These are phyloP conservation scores for Aphidius ervi DNA, from an alignment of 1,140 invertebrate genomes.

Conservation along the genomic window DNA sequence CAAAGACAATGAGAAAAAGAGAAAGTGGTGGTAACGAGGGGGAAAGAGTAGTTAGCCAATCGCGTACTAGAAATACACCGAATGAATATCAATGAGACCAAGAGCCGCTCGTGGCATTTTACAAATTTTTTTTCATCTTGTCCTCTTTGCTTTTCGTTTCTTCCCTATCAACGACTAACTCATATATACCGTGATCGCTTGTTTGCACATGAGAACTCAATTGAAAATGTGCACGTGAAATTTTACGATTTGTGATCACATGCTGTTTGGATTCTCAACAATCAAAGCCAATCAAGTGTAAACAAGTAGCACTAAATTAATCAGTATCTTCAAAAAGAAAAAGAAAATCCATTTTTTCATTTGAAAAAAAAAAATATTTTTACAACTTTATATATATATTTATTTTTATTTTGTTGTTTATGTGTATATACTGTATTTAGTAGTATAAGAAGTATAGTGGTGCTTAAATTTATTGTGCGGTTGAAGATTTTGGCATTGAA, in stretches of 20 bases:
- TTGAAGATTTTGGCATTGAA: slow-evolving; percentile 14
- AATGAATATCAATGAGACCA: slow-evolving; percentile 51
- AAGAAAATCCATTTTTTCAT: no score
- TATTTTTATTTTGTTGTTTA: no score
- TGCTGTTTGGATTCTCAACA: slow-evolving; percentile 2
- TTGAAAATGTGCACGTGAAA: slow-evolving; percentile 12
- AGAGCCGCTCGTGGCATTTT: slow-evolving; percentile 40
- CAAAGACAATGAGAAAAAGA: slow-evolving; percentile 26
- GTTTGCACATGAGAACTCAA: slow-evolving; percentile 34
- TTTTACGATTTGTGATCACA: neutral
- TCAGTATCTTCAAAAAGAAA: no score
- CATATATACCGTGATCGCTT: slow-evolving; percentile 28
- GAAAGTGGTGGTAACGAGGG: neutral
- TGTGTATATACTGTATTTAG: no score
- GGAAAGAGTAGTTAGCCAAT: slow-evolving; percentile 49
- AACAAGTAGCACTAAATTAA: no score
- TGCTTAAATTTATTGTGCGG: slow-evolving; percentile 11
- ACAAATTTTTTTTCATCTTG: slow-evolving; percentile 32
- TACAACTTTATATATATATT: no score
- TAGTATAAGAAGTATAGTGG: no score
- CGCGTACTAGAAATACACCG: slow-evolving; percentile 39
- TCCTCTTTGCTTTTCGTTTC: slow-evolving; percentile 2
- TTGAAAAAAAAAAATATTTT: no score
- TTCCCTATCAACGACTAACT: slow-evolving; percentile 18
- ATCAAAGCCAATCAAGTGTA: slow-evolving; percentile 12